phyloP scores from a whole-genome alignment of 2,797 vertebrate species.

The Falco cherrug region DNA sequence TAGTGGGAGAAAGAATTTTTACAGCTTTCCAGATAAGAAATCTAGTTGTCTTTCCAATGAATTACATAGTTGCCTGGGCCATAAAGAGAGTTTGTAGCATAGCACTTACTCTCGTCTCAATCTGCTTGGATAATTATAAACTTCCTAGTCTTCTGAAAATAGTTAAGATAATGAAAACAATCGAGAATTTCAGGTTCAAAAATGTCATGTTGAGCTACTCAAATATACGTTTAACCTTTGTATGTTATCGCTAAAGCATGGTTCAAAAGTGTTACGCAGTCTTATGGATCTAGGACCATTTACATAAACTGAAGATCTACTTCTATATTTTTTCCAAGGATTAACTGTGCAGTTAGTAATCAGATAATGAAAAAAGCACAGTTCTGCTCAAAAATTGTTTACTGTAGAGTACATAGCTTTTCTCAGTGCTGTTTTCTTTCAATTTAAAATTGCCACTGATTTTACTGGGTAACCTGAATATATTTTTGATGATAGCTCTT shows the following conservation, averaged over 20 bases:
- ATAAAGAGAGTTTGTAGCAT: background rate
- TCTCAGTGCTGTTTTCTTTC: background rate
- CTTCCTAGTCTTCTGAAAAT: background rate
- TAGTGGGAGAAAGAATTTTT: background rate
- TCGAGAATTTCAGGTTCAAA: background rate
- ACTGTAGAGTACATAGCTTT: background rate
- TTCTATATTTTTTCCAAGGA: background rate
- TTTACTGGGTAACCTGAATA: background rate
- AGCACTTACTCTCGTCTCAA: background rate
- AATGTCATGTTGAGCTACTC: background rate
- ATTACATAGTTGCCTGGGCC: background rate
- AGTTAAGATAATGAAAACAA: background rate
- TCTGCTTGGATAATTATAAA: background rate
- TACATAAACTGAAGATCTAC: background rate
- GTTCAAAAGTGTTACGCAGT: background rate
- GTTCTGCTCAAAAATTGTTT: background rate
- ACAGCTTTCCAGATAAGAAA: background rate
- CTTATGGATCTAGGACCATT: background rate
- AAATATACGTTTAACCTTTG: background rate
- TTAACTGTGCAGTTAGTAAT: background rate
- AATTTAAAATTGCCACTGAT: background rate
- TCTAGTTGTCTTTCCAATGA: background rate
- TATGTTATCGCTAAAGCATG: background rate
- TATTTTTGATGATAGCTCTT: background rate
- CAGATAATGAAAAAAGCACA: background rate